A percentile compares a stretch with the other conserved stretches of the same genome.
Conservation (phyloP, 2,113 vertebrate species). For the Crypturellus undulatus region DNA sequence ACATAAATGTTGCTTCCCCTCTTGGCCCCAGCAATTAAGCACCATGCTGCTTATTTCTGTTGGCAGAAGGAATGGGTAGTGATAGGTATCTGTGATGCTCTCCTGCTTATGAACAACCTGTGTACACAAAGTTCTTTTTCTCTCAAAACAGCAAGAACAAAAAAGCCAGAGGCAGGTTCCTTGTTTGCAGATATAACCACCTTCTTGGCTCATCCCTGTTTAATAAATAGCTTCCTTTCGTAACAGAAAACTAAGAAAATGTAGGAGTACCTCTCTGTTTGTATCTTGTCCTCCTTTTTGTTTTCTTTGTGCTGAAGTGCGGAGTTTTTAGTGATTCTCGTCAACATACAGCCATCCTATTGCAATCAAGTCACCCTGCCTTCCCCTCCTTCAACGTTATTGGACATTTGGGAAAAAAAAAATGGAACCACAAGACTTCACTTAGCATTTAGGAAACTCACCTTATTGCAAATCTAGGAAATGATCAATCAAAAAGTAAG, state of each 20-base stretch:
- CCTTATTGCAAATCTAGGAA: not conserved
- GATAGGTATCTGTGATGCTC: not conserved
- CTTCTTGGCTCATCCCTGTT: not conserved
- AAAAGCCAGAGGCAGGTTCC: not conserved
- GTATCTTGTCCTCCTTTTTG: not conserved
- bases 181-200: not conserved
- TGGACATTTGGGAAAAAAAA: not conserved
- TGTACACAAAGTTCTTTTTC: not conserved
- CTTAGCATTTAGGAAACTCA: not conserved
- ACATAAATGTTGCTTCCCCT: not conserved
- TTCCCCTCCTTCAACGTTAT: not conserved
- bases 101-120: not conserved
- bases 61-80: not conserved
- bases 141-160: not conserved
- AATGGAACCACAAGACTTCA: not conserved
- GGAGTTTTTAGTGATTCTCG: not conserved
- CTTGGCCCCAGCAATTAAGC: not conserved
- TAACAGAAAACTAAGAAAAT: not conserved
- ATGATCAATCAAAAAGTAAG: not conserved
- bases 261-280: not conserved
- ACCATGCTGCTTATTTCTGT: not conserved
- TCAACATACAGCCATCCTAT: not conserved
- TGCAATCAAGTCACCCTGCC: not conserved
- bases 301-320: not conserved
- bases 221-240: not conserved